Evolutionary conservation across 2,113 vertebrate genomes (phyloP).

Genomic region (Cygnus buccinator): DNA sequence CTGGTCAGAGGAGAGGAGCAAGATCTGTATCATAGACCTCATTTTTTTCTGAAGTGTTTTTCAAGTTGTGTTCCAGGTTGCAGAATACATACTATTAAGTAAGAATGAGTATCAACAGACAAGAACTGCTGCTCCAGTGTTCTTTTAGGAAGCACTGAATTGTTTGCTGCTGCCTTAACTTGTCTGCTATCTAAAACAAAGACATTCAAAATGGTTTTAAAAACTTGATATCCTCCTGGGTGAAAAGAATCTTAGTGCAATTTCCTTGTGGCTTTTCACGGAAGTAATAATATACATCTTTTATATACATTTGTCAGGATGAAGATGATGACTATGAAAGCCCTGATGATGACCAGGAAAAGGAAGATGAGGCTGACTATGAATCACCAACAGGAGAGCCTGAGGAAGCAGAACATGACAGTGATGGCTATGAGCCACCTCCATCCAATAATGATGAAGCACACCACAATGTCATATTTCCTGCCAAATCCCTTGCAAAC

Average conservation of each 20-base stretch:
- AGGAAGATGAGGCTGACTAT: slow-evolving; percentile 85
- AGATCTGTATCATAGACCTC: background rate
- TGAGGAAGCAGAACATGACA: slow-evolving; percentile 53
- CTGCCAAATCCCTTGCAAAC: slow-evolving; percentile 79
- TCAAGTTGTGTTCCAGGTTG: background rate
- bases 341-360: slow-evolving; percentile 78
- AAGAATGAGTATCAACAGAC: background rate
- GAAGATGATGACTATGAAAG: slow-evolving; percentile 91
- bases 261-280: background rate
- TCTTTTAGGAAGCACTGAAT: background rate
- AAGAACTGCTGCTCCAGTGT: background rate
- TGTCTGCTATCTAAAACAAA: background rate
- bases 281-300: background rate
- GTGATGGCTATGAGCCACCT: slow-evolving; percentile 88
- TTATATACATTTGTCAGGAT: slow-evolving; percentile 52
- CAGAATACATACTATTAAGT: background rate
- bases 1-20: background rate
- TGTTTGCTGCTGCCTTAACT: background rate
- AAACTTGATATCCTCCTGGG: background rate
- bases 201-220: background rate
- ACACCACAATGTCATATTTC: slow-evolving; percentile 76
- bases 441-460: slow-evolving; percentile 84
- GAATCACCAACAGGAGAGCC: slow-evolving; percentile 85
- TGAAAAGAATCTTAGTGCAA: background rate
- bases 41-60: background rate